Evolutionary conservation across 2,888 invertebrate genomes (phyloP), one percentile per base, ranked within the genome.

Genomic region (Hypolimnas misippus): DNA sequence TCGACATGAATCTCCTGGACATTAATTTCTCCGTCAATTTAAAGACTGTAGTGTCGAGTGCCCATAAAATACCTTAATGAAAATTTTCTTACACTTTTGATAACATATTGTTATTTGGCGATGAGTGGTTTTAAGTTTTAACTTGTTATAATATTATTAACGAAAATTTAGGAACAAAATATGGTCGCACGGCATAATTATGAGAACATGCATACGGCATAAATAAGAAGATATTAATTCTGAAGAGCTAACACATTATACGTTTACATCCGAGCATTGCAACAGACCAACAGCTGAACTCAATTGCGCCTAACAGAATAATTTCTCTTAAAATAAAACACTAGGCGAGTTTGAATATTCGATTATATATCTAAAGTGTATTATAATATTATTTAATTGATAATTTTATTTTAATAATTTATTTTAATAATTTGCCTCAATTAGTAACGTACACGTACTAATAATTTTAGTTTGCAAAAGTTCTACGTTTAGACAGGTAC

Each of bases 241-340:
- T 54, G 46, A 25, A 17, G 25, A 42, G 17, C 40, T n/a, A 31
- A 42, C 42, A 33, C 44, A 33, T 33, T 53, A 53, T 19, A 21
- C 53, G 44, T 25, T 25, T 44, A 25, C 25, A 25, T 25, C 25
- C n/a, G n/a, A 25, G 25, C 25, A 53, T 46, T 53, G 25, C 31
- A 53, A 25, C 19, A 40, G 40, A 14, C 40, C 16, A 40, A 16
- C 40, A 40, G 52, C 44, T 52, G 44, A 58, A 59, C 52, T 52
- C 44, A 52, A 25, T 53, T 33, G 53, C 58, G 14, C 31, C 31
- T 33, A 53, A 35, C 53, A 44, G 33, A 21, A 21, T 59, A 46
- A 17, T 51, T 59, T 35, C 52, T 58, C 59, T 59, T 31, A 35
- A 59, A 59, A 59, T 59, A 59, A 59, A 53, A 31, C 59, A 58